Base-by-base conservation (phyloP, 2,888 invertebrate genomes). In the Odontomyia ornata region DNA sequence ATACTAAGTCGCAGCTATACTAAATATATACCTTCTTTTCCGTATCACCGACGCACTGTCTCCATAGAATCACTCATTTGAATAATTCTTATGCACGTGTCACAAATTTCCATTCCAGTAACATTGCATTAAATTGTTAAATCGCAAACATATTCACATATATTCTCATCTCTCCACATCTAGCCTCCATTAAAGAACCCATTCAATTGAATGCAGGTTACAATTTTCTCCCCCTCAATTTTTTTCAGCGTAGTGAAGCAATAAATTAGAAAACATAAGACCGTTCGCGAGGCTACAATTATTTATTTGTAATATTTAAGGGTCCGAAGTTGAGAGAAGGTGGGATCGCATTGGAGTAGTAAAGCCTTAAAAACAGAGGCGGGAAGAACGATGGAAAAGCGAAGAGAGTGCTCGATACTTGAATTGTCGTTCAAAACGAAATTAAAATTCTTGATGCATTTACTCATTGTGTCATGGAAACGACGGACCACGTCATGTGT, bases 361-460 rank as follows among this genome's bases (percentile, higher is more conserved):
- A 15, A 5, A 52, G 52, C 52, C 7, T 52, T 15, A n/a, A 18
- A 11, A 60, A 60, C 60, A 60, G 18, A 60, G 7, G 1, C 7
- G 23, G 23, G 25, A 60, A 60, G 21, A 23, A 7, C 2, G 60
- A 60, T 7, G 21, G 21, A 23, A 21, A 15, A 3, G 60, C 7
- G 1, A 60, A 3, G 15, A 23, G 7, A 60, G 21, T 15, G 60
- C n/a, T 60, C 23, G 15, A 60, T 60, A 60, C 43, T 1, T 21
- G 27, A n/a, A 21, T 36, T 15, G 5, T 65, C 60, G 21, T 25
- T 21, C 60, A 25, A 25, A 60, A 15, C 5, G 52, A 73, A 73
- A 73, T 73, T 73, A 73, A 73, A 73, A 73, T 73, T 73, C 73
- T 36, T 57, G 36, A 73, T 73, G 73, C 60, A 60, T 73, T 73